Base-by-base conservation (phyloP, 2,888 invertebrate genomes). In the Azorinus chamasolen region DNA sequence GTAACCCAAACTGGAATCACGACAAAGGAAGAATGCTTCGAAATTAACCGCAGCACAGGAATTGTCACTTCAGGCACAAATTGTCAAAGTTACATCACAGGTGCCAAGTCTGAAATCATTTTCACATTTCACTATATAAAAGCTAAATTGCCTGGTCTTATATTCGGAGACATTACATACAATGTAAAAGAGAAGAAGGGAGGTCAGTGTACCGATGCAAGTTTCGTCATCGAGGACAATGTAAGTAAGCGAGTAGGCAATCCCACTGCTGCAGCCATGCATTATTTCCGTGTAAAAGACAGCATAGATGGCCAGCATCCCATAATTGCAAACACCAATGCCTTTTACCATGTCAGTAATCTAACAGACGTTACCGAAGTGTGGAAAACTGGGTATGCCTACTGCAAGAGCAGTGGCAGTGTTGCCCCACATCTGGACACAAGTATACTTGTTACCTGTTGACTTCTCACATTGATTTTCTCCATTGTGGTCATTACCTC, bases 311-410 rank as follows among this genome's bases (percentile, higher is more conserved):
- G 80, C 18, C 65, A 68, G 39, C 84, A 84, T 39, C 48, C 69
- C 12, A 18, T 73, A 37, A 32, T 55, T 54, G 37, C 53, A 22
- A 55, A 25, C 16, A 22, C 46, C 22, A 59, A 12, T 22, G 22
- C 48, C 4, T 86, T 79, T 53, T 73, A 69, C 24, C 55, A 62
- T 1, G 50, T 65, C 8, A 50, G 20, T 0, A 82, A 87, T 37
- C 54, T 91, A 32, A 74, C 69, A 1, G 87, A 89, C 43, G 85
- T 89, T 10, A 77, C 58, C 0, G 66, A 83, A 8, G 88, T 88
- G 1, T 91, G 91, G 91, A 78, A 80, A 59, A 90, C 90, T 1
- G 91, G 90, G 2, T 91, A 87, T 81, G 77, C 77, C 5, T 66
- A 77, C 37, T 90, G 91, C 75, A 74, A 85, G 22, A 85, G 87